A percentile compares a stretch with the other conserved stretches of the same genome.
These are phyloP conservation scores for Malacosoma neustria DNA, from an alignment of 2,888 invertebrate genomes.

Conservation along the genomic window DNA sequence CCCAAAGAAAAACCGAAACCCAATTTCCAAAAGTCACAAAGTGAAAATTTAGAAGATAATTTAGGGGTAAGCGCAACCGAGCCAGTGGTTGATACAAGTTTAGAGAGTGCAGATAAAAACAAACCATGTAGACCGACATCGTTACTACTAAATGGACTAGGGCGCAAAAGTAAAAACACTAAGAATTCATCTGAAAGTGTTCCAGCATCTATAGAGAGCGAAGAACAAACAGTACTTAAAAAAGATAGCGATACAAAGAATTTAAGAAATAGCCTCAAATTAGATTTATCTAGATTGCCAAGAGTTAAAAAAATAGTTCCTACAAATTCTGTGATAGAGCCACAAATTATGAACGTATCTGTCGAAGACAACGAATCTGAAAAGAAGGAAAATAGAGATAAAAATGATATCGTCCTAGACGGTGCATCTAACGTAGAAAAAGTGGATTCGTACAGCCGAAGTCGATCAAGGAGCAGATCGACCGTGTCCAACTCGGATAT, in stretches of 20 bases:
- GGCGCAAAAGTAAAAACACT: slow-evolving; percentile 65
- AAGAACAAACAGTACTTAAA: slow-evolving; percentile 34
- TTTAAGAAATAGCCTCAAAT: slow-evolving; percentile 69
- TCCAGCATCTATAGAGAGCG: slow-evolving; percentile 29
- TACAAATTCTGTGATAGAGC: slow-evolving; percentile 73
- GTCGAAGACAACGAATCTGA: slow-evolving; percentile 46
- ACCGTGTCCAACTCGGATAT: slow-evolving; percentile 65
- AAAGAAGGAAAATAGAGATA: slow-evolving; percentile 38
- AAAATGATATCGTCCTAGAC: slow-evolving; percentile 36
- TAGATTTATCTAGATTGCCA: slow-evolving; percentile 77
- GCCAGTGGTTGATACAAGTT: slow-evolving; percentile 19
- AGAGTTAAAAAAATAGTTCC: slow-evolving; percentile 75
- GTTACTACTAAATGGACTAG: slow-evolving; percentile 68
- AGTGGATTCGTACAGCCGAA: slow-evolving; percentile 35
- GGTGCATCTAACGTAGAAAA: slow-evolving; percentile 26
- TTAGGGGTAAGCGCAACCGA: slow-evolving; percentile 24
- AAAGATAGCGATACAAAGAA: slow-evolving; percentile 49
- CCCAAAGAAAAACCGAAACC: slow-evolving; percentile 67
- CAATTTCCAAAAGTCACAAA: slow-evolving; percentile 33
- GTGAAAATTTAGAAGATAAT: slow-evolving; percentile 25
- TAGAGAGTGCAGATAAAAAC: slow-evolving; percentile 37
- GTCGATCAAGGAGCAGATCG: slow-evolving; percentile 59
- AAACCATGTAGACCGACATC: slow-evolving; percentile 72
- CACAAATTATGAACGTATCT: slow-evolving; percentile 52
- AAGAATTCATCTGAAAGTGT: slow-evolving; percentile 61